Evolutionary conservation across 2,113 vertebrate genomes (phyloP), one percentile per base, ranked within the genome.

Genomic region (Illadopsis cleaveri): DNA sequence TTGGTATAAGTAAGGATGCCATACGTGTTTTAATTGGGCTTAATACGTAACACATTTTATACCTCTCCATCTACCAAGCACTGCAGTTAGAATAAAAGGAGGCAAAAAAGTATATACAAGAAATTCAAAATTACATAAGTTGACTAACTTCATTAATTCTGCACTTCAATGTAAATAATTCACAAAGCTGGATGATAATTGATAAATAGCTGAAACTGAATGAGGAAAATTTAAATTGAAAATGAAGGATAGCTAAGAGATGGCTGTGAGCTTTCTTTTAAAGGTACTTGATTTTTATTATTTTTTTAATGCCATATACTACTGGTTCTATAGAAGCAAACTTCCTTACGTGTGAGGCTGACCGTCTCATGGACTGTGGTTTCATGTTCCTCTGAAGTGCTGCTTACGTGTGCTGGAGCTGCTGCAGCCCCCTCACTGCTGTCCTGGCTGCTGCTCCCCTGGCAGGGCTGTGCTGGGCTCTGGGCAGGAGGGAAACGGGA

Each of bases 201-300:
- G 44, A 79, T 44, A 77, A 86, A 50, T 82, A 47, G 72, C 73
- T 87, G 30, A 40, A 77, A 62, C 11, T 54, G 53, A 28, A 88
- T 89, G 85, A 93, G 72, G 89, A 89, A 51, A 89, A 79, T 30
- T 61, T 64, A 44, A 93, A 60, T 48, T 47, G 60, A 45, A 92
- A 93, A 94, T 94, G 92, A 94, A 96, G 92, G 96, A 97, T 96
- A 93, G 77, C 82, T 92, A 94, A 88, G 78, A 96, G 76, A 94
- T 94, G 51, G 61, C 89, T 37, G 31, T 12, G 48, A 96, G 81
- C 83, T 96, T 95, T 85, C 73, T 95, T 92, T 94, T 73, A 50
- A 80, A 76, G 51, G 90, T 95, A 87, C 88, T 95, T 96, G 70
- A 88, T 83, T 93, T 89, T 71, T 45, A 38, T 62, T 76, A 12